A percentile compares a stretch with the other conserved stretches of the same genome.
phyloP scores from a whole-genome alignment of 2,888 invertebrate genomes.

The Hirtodrosophila cameraria region DNA sequence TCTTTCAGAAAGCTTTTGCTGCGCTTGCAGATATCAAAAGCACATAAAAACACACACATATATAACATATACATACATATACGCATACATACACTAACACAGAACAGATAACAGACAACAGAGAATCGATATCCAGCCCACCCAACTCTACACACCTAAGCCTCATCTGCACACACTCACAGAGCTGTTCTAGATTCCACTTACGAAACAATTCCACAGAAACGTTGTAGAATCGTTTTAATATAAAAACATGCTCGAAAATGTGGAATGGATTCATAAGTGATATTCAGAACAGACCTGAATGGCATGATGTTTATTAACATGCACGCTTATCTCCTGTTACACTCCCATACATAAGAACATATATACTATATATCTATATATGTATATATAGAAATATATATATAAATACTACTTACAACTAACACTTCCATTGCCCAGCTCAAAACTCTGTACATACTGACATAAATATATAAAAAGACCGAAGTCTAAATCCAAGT shows the following conservation, averaged over 20 bases:
- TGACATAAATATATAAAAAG: conserved; percentile 17
- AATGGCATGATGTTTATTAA: neutral
- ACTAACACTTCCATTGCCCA: conserved; percentile 32
- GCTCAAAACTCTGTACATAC: conserved; percentile 40
- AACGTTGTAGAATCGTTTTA: too few relatives aligned
- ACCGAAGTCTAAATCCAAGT: conserved; percentile 39
- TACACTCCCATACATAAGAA: conserved; percentile 3
- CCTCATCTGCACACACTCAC: neutral
- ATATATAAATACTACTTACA: conserved; percentile 2
- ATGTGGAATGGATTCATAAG: too few relatives aligned
- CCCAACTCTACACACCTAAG: conserved; percentile 37
- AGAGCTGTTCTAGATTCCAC: too few relatives aligned
- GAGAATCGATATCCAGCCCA: conserved; percentile 54
- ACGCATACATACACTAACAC: conserved; percentile 10
- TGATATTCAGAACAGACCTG: too few relatives aligned
- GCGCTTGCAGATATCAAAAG: conserved; percentile 11
- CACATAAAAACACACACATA: conserved; percentile 1
- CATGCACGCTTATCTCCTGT: conserved; percentile 7
- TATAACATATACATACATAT: conserved; percentile 13
- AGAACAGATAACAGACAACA: conserved; percentile 5
- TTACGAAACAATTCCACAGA: too few relatives aligned
- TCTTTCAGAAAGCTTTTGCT: conserved; percentile 58
- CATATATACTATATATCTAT: conserved; percentile 6
- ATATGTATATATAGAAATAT: conserved; percentile 11
- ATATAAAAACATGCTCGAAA: too few relatives aligned